A percentile compares a stretch with the other conserved stretches of the same genome.
Evolutionary conservation across 1,140 invertebrate genomes (phyloP).

Genomic region (Drosophila aff.): DNA sequence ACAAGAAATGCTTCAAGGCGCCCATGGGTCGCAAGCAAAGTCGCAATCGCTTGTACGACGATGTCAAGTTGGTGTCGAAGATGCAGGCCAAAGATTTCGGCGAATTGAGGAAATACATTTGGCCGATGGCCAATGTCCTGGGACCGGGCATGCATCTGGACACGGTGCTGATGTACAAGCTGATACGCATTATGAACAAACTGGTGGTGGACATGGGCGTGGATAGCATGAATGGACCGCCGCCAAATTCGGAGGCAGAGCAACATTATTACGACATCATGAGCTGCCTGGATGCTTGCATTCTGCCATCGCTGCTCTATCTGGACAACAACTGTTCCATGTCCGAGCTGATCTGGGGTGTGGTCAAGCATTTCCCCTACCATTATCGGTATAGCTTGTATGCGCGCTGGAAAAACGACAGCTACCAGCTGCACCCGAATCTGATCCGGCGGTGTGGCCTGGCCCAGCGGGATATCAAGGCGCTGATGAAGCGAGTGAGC

Average conservation of each 20-base stretch:
- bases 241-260: constrained; percentile 68
- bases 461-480: constrained; percentile 96
- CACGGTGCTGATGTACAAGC: constrained; percentile 95
- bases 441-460: constrained; percentile 93
- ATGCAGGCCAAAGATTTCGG: constrained; percentile 87
- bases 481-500: constrained; percentile 98
- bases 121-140: constrained; percentile 94
- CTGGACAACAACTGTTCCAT: constrained; percentile 97
- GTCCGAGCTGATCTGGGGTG: constrained; percentile 97
- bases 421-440: constrained; percentile 92
- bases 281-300: constrained; percentile 93
- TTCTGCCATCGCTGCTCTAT: constrained; percentile 95
- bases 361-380: constrained; percentile 97
- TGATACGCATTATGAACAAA: constrained; percentile 88
- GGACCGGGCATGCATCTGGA: constrained; percentile 95
- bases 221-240: constrained; percentile 72
- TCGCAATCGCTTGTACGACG: constrained; percentile 63
- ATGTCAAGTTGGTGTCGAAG: constrained; percentile 65
- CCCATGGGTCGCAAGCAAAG: constrained; percentile 57
- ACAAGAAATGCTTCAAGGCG: constrained; percentile 87
- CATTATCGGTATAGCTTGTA: constrained; percentile 96
- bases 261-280: constrained; percentile 89
- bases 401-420: constrained; percentile 97
- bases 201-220: constrained; percentile 76
- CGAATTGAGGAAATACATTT: constrained; percentile 91